Evolutionary conservation across 2,113 vertebrate genomes (phyloP).

Genomic region (Ammodytes marinus): DNA sequence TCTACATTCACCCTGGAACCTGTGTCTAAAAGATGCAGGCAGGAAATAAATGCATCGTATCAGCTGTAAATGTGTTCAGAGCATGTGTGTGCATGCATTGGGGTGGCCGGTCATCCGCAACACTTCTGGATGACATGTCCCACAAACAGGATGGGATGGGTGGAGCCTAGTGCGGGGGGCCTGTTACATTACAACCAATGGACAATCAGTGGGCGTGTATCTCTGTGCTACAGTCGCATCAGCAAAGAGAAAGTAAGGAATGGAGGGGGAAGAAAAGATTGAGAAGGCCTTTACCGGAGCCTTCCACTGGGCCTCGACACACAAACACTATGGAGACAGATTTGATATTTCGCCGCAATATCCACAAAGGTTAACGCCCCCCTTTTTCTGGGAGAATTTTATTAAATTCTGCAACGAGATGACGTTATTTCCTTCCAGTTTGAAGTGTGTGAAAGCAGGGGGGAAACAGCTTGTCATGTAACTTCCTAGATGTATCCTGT

Average conservation of each 20-base stretch:
- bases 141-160: constrained; percentile 68
- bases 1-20: constrained; percentile 51
- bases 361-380: constrained; percentile 11
- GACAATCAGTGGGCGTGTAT: constrained; percentile 58
- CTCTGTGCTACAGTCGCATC: constrained; percentile 56
- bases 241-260: constrained; percentile 67
- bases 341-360: constrained; percentile 25
- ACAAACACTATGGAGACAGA: constrained; percentile 59
- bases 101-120: constrained; percentile 14
- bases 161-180: constrained; percentile 70
- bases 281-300: constrained; percentile 45
- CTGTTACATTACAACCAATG: constrained; percentile 76
- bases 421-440: constrained; percentile 5
- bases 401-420: not conserved
- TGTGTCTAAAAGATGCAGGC: constrained; percentile 23
- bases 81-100: constrained; percentile 11
- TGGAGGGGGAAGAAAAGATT: constrained; percentile 19
- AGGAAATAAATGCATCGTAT: not conserved
- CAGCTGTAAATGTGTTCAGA: not conserved
- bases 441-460: not conserved
- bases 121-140: constrained; percentile 53
- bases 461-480: not conserved
- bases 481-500: not conserved
- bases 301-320: constrained; percentile 70
- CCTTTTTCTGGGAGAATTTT: not conserved